Evolutionary conservation across 2,888 invertebrate genomes (phyloP).

Genomic region (Micoletzkya japonica): DNA sequence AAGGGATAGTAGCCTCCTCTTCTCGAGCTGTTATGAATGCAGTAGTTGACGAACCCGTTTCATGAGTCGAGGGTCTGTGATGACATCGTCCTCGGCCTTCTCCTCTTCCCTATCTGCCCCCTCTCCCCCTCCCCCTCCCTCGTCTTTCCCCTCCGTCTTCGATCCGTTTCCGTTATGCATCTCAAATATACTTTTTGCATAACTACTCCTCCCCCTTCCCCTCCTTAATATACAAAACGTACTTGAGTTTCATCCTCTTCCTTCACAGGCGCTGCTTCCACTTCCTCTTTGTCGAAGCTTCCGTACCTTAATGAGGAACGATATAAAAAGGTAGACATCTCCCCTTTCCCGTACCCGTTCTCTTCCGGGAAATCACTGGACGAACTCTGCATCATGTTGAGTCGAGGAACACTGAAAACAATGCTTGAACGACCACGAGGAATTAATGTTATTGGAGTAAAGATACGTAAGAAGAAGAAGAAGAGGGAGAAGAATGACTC

Average conservation of each 20-base stretch:
- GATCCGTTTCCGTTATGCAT: neutral
- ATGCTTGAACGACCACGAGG: neutral
- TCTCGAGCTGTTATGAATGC: neutral
- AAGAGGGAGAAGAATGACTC: neutral
- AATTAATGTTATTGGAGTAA: too few species aligned
- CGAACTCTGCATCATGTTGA: constrained; percentile 3
- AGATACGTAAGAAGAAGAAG: neutral
- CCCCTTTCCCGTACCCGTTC: constrained; percentile 7
- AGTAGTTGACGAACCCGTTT: neutral
- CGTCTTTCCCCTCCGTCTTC: neutral
- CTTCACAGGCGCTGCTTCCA: too few species aligned
- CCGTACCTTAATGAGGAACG: too few species aligned
- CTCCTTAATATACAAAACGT: too few species aligned
- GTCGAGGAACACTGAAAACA: constrained; percentile 21
- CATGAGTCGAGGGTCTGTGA: constrained; percentile 18
- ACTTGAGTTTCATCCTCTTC: too few species aligned
- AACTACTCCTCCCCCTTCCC: neutral
- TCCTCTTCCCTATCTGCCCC: neutral
- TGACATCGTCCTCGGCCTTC: neutral
- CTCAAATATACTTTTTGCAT: neutral
- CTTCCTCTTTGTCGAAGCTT: too few species aligned
- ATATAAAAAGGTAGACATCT: too few species aligned
- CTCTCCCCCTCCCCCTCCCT: neutral
- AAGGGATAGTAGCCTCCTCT: neutral
- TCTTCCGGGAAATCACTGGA: constrained; percentile 7